Evolutionary conservation across 2,113 vertebrate genomes (phyloP).

Genomic region (Myotis brandtii): DNA sequence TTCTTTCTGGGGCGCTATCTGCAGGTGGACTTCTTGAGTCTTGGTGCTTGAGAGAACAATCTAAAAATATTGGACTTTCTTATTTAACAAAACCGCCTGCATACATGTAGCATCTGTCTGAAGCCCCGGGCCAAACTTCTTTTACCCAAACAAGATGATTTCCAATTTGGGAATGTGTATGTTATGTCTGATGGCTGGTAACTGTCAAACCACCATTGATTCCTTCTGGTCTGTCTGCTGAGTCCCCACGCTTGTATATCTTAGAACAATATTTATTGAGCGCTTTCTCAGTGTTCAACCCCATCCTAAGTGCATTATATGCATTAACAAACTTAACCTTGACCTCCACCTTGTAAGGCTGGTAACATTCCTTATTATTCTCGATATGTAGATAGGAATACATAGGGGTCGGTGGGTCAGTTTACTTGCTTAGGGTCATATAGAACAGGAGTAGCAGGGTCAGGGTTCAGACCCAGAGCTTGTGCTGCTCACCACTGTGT

Average conservation of each 20-base stretch:
- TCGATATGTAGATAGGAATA: background rate
- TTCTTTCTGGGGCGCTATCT: background rate
- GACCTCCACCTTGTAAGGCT: background rate
- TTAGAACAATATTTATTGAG: background rate
- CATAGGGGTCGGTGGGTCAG: background rate
- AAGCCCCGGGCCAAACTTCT: background rate
- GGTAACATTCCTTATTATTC: background rate
- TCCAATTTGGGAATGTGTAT: background rate
- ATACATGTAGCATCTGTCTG: background rate
- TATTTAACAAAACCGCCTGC: background rate
- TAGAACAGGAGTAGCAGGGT: background rate
- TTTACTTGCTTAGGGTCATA: background rate
- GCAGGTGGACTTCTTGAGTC: background rate
- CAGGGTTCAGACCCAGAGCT: background rate
- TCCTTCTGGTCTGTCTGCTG: background rate
- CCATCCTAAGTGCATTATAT: background rate
- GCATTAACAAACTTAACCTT: background rate
- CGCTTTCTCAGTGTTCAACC: background rate
- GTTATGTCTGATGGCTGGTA: background rate
- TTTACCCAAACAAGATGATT: background rate
- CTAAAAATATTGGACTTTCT: background rate
- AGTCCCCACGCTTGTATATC: background rate
- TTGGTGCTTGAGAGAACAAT: background rate
- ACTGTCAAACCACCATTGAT: accelerated
- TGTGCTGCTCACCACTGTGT: background rate